These are phyloP conservation scores for Ethmia dodecea DNA, from an alignment of 2,888 invertebrate species.

Conservation along the genomic window DNA sequence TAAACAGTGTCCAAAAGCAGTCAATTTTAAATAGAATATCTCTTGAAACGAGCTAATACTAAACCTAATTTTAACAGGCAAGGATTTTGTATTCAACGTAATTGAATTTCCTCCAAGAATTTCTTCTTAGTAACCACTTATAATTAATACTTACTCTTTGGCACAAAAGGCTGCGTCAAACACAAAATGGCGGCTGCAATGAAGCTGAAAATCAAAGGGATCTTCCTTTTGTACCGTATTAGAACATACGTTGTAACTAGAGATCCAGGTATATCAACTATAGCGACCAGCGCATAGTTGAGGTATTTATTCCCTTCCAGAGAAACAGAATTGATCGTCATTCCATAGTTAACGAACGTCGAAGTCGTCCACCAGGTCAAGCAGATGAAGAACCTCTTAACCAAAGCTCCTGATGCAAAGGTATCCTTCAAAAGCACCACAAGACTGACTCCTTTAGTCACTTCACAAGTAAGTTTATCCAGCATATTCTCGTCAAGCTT, in stretches of 20 bases:
- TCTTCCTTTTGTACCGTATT: conserved; percentile 73
- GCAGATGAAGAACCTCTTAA: conserved; percentile 54
- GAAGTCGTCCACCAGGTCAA: conserved; percentile 78
- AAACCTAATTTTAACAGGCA: too few species aligned
- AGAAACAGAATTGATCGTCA: conserved; percentile 85
- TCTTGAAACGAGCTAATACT: too few species aligned
- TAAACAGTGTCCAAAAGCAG: too few species aligned
- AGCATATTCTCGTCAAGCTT: conserved; percentile 38
- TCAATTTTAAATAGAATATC: too few species aligned
- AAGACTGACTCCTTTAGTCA: conserved; percentile 33
- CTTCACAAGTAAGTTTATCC: conserved; percentile 35
- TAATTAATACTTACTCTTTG: conserved; percentile 70
- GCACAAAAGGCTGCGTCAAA: conserved; percentile 77
- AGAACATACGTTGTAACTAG: conserved; percentile 72
- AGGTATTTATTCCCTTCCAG: conserved; percentile 86
- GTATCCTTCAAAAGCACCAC: conserved; percentile 40
- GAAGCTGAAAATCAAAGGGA: conserved; percentile 73
- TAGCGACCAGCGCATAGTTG: conserved; percentile 81
- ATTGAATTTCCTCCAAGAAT: too few species aligned
- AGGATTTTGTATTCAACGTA: too few species aligned
- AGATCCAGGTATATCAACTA: conserved; percentile 78
- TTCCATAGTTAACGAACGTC: conserved; percentile 86
- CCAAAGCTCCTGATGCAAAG: conserved; percentile 41
- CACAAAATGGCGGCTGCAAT: conserved; percentile 76
- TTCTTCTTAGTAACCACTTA: too few species aligned